Percentiles rank a stretch among this genome's conserved stretches.
Conservation (phyloP, 2,113 vertebrate genomes). For the Oreochromis aureus region DNA sequence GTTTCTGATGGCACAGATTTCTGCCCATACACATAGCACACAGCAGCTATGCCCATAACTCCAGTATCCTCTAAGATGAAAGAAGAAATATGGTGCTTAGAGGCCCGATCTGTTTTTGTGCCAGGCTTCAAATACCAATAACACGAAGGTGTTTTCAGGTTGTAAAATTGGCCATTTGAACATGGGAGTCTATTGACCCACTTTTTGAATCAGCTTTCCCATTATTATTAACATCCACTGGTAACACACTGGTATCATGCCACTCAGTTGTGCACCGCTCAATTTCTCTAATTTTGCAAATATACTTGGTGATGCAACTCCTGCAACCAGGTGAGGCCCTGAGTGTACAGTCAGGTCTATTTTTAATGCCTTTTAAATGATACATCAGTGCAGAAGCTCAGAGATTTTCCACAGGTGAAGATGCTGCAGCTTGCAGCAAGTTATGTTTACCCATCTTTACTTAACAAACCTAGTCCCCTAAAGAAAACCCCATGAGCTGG, state of each 20-base stretch:
- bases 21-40: neutral
- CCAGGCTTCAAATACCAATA: neutral
- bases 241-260: neutral
- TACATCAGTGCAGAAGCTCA: neutral
- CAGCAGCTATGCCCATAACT: neutral
- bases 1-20: no score
- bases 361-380: neutral
- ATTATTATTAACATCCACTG: neutral
- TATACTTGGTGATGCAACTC: neutral
- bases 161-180: neutral
- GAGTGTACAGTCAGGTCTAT: neutral
- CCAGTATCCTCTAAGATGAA: neutral
- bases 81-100: neutral
- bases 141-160: fast-evolving
- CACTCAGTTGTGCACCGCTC: neutral
- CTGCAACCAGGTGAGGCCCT: neutral
- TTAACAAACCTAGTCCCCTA: neutral
- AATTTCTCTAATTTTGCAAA: neutral
- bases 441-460: neutral
- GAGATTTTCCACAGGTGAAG: neutral
- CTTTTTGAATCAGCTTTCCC: neutral
- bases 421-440: neutral
- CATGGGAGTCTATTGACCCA: neutral
- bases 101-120: neutral
- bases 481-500: neutral